phyloP scores from a whole-genome alignment of 2,797 vertebrate species.

The Mareca penelope region DNA sequence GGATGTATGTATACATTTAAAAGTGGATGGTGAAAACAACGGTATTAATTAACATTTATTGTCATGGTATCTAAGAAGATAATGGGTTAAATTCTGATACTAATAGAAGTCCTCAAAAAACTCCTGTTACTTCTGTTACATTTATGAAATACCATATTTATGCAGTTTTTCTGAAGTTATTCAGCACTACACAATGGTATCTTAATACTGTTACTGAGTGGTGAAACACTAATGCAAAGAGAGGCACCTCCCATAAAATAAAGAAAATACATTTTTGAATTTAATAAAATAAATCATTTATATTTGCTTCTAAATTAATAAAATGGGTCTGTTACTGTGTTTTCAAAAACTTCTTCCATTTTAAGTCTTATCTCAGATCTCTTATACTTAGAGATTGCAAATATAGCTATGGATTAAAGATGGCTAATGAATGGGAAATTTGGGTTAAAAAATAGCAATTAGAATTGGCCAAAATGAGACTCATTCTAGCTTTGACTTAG shows the following conservation, averaged over 20 bases:
- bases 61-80: neutral
- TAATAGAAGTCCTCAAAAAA: neutral
- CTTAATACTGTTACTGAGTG: neutral
- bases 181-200: neutral
- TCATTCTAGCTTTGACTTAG: neutral
- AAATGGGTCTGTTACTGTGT: neutral
- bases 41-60: neutral
- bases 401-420: neutral
- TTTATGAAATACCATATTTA: neutral
- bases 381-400: neutral
- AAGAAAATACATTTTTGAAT: neutral
- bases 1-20: neutral
- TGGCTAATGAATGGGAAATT: neutral
- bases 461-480: neutral
- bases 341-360: neutral
- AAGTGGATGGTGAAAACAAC: neutral
- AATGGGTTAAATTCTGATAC: neutral
- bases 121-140: neutral
- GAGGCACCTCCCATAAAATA: neutral
- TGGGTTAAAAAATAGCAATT: neutral
- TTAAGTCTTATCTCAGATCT: neutral
- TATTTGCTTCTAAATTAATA: neutral
- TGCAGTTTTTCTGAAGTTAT: neutral
- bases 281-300: neutral
- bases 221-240: neutral